Evolutionary conservation across 2,797 vertebrate genomes (phyloP), one percentile per base, ranked within the genome.

Genomic region (Lates japonicus): DNA sequence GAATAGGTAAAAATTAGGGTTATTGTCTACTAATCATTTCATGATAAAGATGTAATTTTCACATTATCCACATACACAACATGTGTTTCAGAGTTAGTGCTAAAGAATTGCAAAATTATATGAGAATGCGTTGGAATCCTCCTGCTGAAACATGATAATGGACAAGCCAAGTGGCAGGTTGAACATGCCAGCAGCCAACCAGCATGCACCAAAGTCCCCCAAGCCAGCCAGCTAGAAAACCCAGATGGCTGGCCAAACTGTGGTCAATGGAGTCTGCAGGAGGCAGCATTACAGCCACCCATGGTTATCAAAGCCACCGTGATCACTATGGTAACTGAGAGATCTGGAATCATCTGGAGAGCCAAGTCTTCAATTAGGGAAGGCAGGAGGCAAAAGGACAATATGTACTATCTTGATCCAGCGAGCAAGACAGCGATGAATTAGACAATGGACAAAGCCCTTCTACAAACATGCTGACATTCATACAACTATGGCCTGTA

Each of bases 221-320:
- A 48, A 83, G 82, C 82, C 59, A 78, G 78, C 83, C 85, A 90
- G 80, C 64, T 59, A 81, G 64, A 78, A 29, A 80, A 66, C 87
- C 84, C 87, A 85, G 89, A 89, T 89, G 82, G 86, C 82, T 65
- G 44, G 81, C 84, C 87, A 87, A 89, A 91, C 73, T 68, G 76
- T 88, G 85, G 76, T 82, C 87, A 87, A 78, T 86, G 84, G 78
- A 86, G 84, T 69, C 76, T 75, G 76, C 82, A 87, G 84, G 86
- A 89, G 79, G 78, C 82, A 35, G 82, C 73, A 85, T 90, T 74
- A 82, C 77, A 90, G 82, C 80, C 74, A 91, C 87, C 74, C 81
- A 29, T 80, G 70, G 84, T 87, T 90, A 92, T 91, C 85, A 88
- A 83, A 86, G 79, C 80, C 78, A 81, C 71, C 64, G 73, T 78